Evolutionary conservation across 1,140 invertebrate species (phyloP).

Genomic region (Drosophila biarmipes): DNA sequence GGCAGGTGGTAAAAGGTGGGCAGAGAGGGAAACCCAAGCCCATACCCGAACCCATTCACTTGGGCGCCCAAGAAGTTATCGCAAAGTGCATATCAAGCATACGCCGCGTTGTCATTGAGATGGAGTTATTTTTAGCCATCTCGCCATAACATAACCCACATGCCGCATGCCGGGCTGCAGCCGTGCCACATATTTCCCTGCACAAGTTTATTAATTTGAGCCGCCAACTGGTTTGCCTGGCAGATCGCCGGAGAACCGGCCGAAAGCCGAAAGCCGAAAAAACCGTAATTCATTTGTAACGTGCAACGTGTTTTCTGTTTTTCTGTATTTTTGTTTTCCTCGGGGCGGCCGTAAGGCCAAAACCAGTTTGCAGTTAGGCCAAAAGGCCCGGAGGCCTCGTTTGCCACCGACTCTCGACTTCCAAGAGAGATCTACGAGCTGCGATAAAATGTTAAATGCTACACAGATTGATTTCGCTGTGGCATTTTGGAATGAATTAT

Average conservation of each 20-base stretch:
- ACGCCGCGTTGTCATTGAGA: slow-evolving; percentile 79
- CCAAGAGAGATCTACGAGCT: slow-evolving; percentile 17
- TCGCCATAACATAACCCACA: slow-evolving; percentile 56
- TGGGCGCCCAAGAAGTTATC: slow-evolving; percentile 44
- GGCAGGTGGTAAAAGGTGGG: slow-evolving; percentile 67
- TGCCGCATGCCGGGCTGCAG: slow-evolving; percentile 46
- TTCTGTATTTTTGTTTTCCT: slow-evolving; percentile 5
- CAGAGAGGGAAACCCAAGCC: slow-evolving; percentile 15
- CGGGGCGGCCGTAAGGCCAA: slow-evolving; percentile 24
- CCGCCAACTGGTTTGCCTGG: slow-evolving; percentile 63
- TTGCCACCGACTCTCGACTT: slow-evolving; percentile 11
- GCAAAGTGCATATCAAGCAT: slow-evolving; percentile 68
- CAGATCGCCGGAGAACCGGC: slow-evolving; percentile 27
- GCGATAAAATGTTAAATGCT: slow-evolving; percentile 74
- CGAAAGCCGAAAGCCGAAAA: slow-evolving; percentile 48
- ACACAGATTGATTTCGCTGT: slow-evolving; percentile 71
- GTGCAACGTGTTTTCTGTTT: slow-evolving; percentile 61
- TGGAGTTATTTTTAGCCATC: slow-evolving; percentile 62
- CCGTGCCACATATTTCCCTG: slow-evolving; percentile 58
- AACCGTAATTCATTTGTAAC: slow-evolving; percentile 75
- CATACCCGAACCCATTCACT: slow-evolving; percentile 60
- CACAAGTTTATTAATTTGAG: slow-evolving; percentile 74
- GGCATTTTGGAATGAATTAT: slow-evolving; percentile 61
- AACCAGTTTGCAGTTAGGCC: slow-evolving; percentile 57
- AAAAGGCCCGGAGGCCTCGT: slow-evolving; percentile 63